A percentile compares a stretch with the other conserved stretches of the same genome.
phyloP scores from a whole-genome alignment of 2,888 invertebrate species.

The Lasioglossum villosulum region DNA sequence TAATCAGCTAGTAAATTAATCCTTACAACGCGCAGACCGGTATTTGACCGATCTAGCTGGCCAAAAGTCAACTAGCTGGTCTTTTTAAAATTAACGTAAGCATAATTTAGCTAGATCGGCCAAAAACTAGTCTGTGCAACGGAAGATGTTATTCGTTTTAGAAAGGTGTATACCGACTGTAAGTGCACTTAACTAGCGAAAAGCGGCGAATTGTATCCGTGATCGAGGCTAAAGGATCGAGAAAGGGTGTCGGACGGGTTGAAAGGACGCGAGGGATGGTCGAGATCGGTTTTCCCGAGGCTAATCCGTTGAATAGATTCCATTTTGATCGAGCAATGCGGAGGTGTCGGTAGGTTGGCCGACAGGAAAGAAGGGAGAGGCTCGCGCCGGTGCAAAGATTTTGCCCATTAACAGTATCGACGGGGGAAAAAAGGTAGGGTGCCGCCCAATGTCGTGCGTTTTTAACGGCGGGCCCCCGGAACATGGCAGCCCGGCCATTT shows the following conservation, averaged over 20 bases:
- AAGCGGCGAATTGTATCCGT: not conserved
- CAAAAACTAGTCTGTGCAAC: too few relatives aligned
- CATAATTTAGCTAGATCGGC: too few relatives aligned
- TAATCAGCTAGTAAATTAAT: too few relatives aligned
- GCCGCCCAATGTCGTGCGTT: constrained; percentile 60
- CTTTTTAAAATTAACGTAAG: too few relatives aligned
- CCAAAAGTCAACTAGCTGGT: too few relatives aligned
- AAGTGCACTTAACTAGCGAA: not conserved
- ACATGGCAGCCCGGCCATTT: constrained; percentile 78
- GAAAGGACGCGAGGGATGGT: not conserved
- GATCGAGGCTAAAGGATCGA: not conserved
- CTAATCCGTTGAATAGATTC: constrained; percentile 46
- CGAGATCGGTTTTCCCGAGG: not conserved
- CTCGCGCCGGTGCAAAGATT: constrained; percentile 58
- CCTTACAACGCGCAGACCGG: too few relatives aligned
- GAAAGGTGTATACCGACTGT: too few relatives aligned
- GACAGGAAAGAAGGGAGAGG: constrained; percentile 51
- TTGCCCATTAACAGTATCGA: constrained; percentile 66
- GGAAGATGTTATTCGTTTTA: too few relatives aligned
- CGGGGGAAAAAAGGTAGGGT: constrained; percentile 63
- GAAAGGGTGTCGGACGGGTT: not conserved
- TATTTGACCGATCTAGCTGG: too few relatives aligned
- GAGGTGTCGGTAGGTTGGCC: constrained; percentile 56
- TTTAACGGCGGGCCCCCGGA: constrained; percentile 48
- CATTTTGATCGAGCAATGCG: constrained; percentile 48